Evolutionary conservation across 92 coral and sea anemone species (phyloP), one percentile per base, ranked within the genome.

Genomic region (Parazoanthus darwini): DNA sequence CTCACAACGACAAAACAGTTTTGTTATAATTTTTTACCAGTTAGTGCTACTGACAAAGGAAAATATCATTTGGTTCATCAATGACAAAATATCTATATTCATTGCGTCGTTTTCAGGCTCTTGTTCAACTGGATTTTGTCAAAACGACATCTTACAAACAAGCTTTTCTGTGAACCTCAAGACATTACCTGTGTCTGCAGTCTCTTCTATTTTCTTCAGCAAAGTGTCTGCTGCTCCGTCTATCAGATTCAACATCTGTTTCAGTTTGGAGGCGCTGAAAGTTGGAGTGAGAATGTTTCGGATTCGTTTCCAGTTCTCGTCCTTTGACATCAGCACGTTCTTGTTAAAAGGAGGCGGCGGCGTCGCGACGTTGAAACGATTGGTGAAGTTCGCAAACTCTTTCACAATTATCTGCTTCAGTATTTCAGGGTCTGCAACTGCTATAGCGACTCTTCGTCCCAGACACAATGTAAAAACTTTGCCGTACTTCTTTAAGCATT

Each of bases 301-400:
- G 54, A 92, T 86, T 86, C 92, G 92, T 82, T 92, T 92, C 94
- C 94, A 92, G 81, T 87, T 82, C 73, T 92, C 92, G 56, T 90
- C 83, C 50, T 66, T 87, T 15, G 88, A 90, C 23, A 88, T 59
- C 26, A 84, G 38, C 35, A 92, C 66, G 3, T 88, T 88, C 25
- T 38, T 77, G 38, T 85, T 38, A 0, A 92, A 74, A 10, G 90
- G 86, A 4, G 42, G 42, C 0, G 63, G 85, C 0, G 94, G 94
- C 8, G 78, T 58, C 15, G 22, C 77, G 50, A 39, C 10, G 18
- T 39, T 71, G 26, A 82, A 76, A 16, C 96, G 96, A 58, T 93
- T 91, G 51, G 78, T 89, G 78, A 93, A 93, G 83, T 77, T 89
- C 35, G 90, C 18, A 67, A 93, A 93, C 38, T 93, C 96, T 85